Conservation (phyloP, 1,140 invertebrate genomes). For the Drosophila prosaltans region DNA sequence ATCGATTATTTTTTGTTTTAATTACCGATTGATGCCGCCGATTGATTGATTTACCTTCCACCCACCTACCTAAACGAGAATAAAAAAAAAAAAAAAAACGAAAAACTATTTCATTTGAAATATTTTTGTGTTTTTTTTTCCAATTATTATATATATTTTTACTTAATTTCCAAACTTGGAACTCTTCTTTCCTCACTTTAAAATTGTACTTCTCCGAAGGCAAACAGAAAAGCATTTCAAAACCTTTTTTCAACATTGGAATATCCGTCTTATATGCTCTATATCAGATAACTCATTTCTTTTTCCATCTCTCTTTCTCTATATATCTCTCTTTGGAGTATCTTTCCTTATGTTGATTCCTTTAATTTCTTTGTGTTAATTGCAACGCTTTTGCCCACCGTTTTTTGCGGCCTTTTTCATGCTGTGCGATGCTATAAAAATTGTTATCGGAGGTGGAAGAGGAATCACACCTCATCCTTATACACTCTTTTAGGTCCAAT, state of each 20-base stretch:
- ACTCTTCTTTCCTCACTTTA: conserved; percentile 3
- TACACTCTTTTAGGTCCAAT: background rate
- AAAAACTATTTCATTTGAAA: background rate
- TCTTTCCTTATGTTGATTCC: conserved; percentile 12
- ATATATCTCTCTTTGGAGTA: conserved; percentile 12
- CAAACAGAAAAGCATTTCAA: background rate
- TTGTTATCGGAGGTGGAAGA: conserved; percentile 15
- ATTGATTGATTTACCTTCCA: conserved; percentile 35
- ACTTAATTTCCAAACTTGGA: conserved; percentile 11
- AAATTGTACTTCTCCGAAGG: background rate
- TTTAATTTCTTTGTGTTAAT: background rate
- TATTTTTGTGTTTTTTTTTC: conserved; percentile 2
- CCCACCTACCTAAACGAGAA: too few species aligned
- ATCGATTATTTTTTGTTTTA: conserved; percentile 22
- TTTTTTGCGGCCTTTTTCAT: background rate
- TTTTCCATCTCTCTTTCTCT: conserved; percentile 4
- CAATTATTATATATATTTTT: background rate
- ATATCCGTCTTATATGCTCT: too few species aligned
- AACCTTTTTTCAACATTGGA: too few species aligned
- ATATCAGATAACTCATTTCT: too few species aligned
- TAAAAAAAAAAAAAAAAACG: background rate
- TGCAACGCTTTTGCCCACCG: conserved; percentile 4
- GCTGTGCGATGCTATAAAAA: too few species aligned
- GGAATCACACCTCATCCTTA: conserved; percentile 23
- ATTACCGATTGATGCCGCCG: conserved; percentile 36